These are phyloP conservation scores for Rhinogobius similis DNA, from an alignment of 2,113 vertebrate genomes.

Conservation along the genomic window DNA sequence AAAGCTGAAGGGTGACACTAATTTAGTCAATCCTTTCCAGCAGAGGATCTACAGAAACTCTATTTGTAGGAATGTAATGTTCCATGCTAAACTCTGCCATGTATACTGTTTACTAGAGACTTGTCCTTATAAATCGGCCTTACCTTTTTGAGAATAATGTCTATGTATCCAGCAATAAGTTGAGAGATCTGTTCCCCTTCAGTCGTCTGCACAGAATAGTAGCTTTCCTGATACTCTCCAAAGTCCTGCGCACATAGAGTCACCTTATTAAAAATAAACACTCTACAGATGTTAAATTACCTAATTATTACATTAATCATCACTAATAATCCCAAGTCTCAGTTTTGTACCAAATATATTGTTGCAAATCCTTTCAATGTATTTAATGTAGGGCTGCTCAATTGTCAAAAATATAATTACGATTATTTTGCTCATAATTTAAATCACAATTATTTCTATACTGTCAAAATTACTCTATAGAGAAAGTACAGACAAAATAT, in stretches of 20 bases:
- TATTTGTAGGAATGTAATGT: not conserved
- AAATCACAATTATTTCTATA: no score
- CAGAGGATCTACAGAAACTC: not conserved
- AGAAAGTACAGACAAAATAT: no score
- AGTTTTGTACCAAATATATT: not conserved
- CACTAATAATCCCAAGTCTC: not conserved
- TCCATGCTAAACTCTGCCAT: not conserved
- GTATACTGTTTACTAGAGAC: not conserved
- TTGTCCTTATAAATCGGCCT: constrained; percentile 9
- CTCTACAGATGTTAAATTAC: not conserved
- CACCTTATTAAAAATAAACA: not conserved
- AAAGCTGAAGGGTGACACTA: no score
- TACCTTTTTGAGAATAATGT: constrained; percentile 99
- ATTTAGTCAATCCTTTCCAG: no score
- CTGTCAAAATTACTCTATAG: no score
- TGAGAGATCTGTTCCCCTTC: constrained; percentile 99
- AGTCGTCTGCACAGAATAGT: constrained; percentile 98
- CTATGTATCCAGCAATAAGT: constrained; percentile 97
- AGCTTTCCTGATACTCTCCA: constrained; percentile 98
- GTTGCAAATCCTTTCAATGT: not conserved
- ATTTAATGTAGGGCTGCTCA: no score
- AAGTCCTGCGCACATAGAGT: constrained; percentile 86
- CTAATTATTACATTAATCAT: not conserved
- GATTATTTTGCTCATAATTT: no score
- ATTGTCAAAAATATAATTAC: no score